Percentiles rank a stretch among this genome's conserved stretches.
These are phyloP conservation scores for Eueides isabella DNA, from an alignment of 1,140 invertebrate genomes.

Conservation along the genomic window DNA sequence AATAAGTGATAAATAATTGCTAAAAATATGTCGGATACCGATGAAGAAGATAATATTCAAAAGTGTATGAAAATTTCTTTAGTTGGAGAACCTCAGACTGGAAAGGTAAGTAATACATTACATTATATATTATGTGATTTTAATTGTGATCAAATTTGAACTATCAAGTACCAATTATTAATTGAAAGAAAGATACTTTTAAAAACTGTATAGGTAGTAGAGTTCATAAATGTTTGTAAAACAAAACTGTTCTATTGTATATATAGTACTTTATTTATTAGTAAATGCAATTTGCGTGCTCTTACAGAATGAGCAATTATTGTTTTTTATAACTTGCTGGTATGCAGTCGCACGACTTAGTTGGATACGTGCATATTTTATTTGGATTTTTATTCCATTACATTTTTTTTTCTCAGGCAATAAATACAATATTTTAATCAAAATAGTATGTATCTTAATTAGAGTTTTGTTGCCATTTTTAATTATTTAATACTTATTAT, in stretches of 20 bases:
- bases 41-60: conserved; percentile 86
- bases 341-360: background rate
- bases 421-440: no score
- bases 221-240: no score
- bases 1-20: background rate
- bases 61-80: conserved; percentile 91
- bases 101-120: conserved; percentile 87
- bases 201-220: no score
- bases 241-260: background rate
- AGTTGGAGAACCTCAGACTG: conserved; percentile 90
- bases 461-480: no score
- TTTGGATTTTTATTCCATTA: no score
- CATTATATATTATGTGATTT: background rate
- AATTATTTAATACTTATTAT: no score
- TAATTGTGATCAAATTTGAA: no score
- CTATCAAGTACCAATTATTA: no score
- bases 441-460: no score
- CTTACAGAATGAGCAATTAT: background rate
- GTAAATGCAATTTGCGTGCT: background rate
- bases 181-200: no score
- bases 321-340: background rate
- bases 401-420: no score
- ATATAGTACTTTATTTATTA: background rate
- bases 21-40: conserved; percentile 84
- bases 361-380: no score